phyloP scores from a whole-genome alignment of 2,888 invertebrate species.

The Drosophila parthenogenetica region DNA sequence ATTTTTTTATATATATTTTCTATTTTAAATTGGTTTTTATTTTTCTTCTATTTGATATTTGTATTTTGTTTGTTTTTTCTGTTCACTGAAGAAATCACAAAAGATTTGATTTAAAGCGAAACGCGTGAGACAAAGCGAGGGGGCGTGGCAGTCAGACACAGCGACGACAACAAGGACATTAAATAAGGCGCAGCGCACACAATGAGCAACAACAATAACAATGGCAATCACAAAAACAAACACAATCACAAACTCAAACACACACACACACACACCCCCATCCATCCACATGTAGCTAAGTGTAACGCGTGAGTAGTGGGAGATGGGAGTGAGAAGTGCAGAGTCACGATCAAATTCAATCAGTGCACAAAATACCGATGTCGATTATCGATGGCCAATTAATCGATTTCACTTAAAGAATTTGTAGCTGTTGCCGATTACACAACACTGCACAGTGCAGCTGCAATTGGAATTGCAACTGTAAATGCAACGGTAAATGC shows the following conservation, averaged over 20 bases:
- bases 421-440: conserved; percentile 45
- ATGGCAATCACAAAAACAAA: conserved; percentile 31
- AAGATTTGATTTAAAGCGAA: conserved; percentile 43
- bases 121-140: conserved; percentile 24
- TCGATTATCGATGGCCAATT: conserved; percentile 43
- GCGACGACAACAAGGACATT: conserved; percentile 81
- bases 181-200: conserved; percentile 57
- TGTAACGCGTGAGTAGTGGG: conserved; percentile 2
- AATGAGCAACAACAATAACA: conserved; percentile 47
- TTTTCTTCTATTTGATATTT: conserved; percentile 6
- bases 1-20: not conserved
- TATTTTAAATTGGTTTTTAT: conserved; percentile 22
- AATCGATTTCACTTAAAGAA: conserved; percentile 38
- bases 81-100: conserved; percentile 27
- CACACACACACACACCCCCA: conserved; percentile 20
- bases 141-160: conserved; percentile 68
- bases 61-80: conserved; percentile 9
- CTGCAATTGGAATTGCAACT: conserved; percentile 20
- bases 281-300: not conserved
- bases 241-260: conserved; percentile 30
- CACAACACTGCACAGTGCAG: conserved; percentile 63
- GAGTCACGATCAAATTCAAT: conserved; percentile 37
- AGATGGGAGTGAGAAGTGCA: not conserved
- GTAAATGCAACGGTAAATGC: conserved; percentile 4
- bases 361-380: conserved; percentile 4